Base-by-base conservation (phyloP, 2,888 invertebrate genomes). In the Brachyptera putata region DNA sequence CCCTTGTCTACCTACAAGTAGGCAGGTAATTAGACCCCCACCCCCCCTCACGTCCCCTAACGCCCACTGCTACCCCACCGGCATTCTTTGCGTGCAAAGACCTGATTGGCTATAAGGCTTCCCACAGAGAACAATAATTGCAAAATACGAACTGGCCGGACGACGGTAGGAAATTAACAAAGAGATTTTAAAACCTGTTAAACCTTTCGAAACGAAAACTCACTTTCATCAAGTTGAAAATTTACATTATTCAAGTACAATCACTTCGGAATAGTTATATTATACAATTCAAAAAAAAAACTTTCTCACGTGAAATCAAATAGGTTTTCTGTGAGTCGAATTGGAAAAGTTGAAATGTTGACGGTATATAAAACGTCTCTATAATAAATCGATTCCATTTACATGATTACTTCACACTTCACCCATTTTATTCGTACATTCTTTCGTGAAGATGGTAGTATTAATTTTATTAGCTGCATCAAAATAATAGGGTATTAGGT, bases 131-230 rank as follows among this genome's bases (percentile, higher is more conserved):
- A 36, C 53, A 53, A 53, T 53, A 53, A 53, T 53, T 53, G 53
- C 53, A 53, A 43, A 53, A 53, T 53, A 53, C 53, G 53, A 53
- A 30, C 14, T 18, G 36, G 34, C 53, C 36, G 53, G 36, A 53
- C 34, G 53, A 21, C 18, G 30, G 22, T 9, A 53, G 53, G 53
- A 53, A 53, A 53, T 53, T 53, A 53, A 53, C 53, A 53, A 53
- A 53, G 36, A 53, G 53, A 53, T 53, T 53, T 53, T 36, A 53
- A 36, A 36, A 53, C 53, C 53, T 53, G 53, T 53, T 53, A 53
- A 49, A 53, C 53, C 53, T 34, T 53, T 53, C 36, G n/a, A n/a
- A n/a, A n/a, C n/a, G n/a, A 53, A 36, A 36, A 53, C 53, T 53
- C 11, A 36, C 36, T 18, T 18, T 13, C 22, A 5, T 30, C 5